Evolutionary conservation across 2,113 vertebrate species (phyloP).

Genomic region (Xenopus laevis): DNA sequence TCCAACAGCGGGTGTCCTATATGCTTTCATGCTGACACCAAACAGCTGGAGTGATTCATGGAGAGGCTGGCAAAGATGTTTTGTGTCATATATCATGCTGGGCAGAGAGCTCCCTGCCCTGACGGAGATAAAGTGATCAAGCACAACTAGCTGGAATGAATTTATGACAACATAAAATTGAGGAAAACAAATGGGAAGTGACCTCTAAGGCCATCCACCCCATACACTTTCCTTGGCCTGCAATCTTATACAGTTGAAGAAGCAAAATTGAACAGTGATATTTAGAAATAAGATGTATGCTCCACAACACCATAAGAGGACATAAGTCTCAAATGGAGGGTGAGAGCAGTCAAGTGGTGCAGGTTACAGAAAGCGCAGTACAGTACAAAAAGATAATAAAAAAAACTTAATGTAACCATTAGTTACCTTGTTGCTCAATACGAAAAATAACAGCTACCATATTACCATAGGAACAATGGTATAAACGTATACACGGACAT

Average conservation of each 20-base stretch:
- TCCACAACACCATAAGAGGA: slow-evolving; percentile 59
- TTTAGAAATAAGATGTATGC: slow-evolving; percentile 72
- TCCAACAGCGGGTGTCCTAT: slow-evolving; percentile 64
- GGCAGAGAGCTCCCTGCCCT: slow-evolving; percentile 70
- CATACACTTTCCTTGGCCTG: slow-evolving; percentile 65
- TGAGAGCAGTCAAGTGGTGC: not conserved
- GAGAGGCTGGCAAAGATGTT: slow-evolving; percentile 77
- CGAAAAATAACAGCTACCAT: too few species aligned
- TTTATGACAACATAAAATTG: slow-evolving; percentile 89
- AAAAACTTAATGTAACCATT: too few species aligned
- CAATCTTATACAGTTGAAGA: slow-evolving; percentile 75
- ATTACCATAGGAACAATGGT: too few species aligned
- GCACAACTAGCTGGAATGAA: slow-evolving; percentile 84
- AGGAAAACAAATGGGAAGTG: slow-evolving; percentile 83
- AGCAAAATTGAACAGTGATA: slow-evolving; percentile 75
- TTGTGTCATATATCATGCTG: slow-evolving; percentile 78
- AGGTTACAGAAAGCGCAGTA: not conserved
- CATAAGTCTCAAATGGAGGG: slow-evolving; percentile 48
- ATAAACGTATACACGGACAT: too few species aligned
- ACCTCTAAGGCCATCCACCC: slow-evolving; percentile 74
- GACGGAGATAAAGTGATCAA: slow-evolving; percentile 76
- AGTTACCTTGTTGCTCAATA: too few species aligned
- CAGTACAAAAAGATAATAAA: too few species aligned
- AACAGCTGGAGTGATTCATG: slow-evolving; percentile 89
- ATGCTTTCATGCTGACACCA: slow-evolving; percentile 79